Percentiles rank a stretch among this genome's conserved stretches.
Conservation (phyloP, 2,797 vertebrate species). For the Varecia variegata region DNA sequence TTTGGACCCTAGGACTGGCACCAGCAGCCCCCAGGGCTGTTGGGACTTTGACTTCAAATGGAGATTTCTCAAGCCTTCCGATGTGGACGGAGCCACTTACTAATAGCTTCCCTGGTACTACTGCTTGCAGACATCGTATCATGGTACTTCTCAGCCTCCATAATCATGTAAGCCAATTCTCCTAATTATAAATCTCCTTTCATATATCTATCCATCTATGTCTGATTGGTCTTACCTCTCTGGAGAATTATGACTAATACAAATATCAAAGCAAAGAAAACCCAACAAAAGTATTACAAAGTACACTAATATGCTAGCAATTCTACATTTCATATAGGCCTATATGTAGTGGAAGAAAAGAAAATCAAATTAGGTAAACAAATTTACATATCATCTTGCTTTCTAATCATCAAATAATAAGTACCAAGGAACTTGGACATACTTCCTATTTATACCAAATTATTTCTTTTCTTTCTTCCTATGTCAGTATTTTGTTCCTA, state of each 20-base stretch:
- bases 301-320: background rate
- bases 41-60: no score
- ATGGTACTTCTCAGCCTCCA: background rate
- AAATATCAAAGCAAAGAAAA: background rate
- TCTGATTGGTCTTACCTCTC: background rate
- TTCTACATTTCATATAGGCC: background rate
- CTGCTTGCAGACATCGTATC: background rate
- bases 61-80: background rate
- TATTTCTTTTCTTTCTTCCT: background rate
- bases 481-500: background rate
- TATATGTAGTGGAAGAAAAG: background rate
- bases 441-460: background rate
- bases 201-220: background rate
- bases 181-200: background rate
- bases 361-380: background rate
- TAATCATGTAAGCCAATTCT: background rate
- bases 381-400: background rate
- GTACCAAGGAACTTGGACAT: background rate
- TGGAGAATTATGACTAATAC: background rate
- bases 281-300: background rate
- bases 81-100: background rate
- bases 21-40: accelerated
- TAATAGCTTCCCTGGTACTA: background rate
- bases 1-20: background rate
- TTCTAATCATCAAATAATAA: background rate